These are phyloP conservation scores for Adineta ricciae DNA, from an alignment of 2,888 invertebrate genomes.

Conservation along the genomic window DNA sequence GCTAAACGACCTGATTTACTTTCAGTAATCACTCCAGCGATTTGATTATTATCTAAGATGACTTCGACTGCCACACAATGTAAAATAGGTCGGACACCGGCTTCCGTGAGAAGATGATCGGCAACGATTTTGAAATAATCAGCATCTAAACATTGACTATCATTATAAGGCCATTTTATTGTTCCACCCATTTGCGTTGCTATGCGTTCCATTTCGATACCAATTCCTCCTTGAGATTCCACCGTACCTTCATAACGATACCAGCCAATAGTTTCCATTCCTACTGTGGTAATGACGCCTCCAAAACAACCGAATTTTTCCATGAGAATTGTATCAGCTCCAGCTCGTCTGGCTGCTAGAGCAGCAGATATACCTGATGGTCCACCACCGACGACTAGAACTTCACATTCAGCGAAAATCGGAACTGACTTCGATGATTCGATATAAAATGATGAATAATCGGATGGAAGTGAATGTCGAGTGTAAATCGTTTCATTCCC, in stretches of 20 bases:
- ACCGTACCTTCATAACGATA: not conserved
- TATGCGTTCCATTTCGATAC: not conserved
- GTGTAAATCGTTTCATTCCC: not conserved
- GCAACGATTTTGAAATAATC: not conserved
- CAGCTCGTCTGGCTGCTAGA: not conserved
- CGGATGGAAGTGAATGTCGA: not conserved
- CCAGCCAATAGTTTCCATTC: not conserved
- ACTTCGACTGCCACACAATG: not conserved
- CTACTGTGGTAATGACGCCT: not conserved
- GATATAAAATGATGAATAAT: not conserved
- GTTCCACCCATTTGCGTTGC: not conserved
- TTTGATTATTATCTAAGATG: not conserved
- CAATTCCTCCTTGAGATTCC: not conserved
- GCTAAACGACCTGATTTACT: not conserved
- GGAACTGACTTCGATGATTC: not conserved
- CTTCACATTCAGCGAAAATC: not conserved
- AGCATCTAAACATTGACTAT: conserved; percentile 4
- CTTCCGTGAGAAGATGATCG: not conserved
- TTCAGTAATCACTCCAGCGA: not conserved
- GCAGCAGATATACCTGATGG: not conserved
- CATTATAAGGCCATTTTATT: not conserved
- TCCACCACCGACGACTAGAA: not conserved
- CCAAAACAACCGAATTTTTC: not conserved
- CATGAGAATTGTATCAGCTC: not conserved
- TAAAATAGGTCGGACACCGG: not conserved